Base-by-base conservation (phyloP, 2,888 invertebrate species). In the Drosophila infuscata region DNA sequence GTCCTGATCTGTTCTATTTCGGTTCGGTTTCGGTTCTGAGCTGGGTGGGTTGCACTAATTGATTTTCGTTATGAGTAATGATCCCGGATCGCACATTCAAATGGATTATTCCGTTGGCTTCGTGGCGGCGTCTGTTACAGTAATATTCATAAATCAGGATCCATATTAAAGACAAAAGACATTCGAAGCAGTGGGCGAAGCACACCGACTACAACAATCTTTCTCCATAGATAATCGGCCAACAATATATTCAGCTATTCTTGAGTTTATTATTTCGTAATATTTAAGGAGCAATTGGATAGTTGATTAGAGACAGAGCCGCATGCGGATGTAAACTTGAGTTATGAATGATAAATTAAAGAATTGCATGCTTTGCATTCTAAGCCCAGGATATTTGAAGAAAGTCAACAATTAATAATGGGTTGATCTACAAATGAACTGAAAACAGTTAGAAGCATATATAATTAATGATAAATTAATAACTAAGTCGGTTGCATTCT, bases 21-120 rank as follows among this genome's bases (percentile, higher is more conserved):
- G 8, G 35, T 9, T 36, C 35, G 12, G 52, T 20, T 20, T 33
- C 20, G 36, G 53, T 12, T 30, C 54, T 38, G 54, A 53, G 41
- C 65, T 84, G 88, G 84, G 88, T 88, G 85, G 85, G 84, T 82
- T 76, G 81, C 88, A 86, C 88, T 86, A 86, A 86, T 86, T 86
- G 85, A 86, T 86, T 86, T 86, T 86, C 81, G 76, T 85, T 85
- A 88, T 86, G 85, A 86, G 75, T 88, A 88, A 86, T 86, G 85
- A 83, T 88, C 57, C 74, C 70, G 83, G 79, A 83, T 85, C 69
- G 83, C 81, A 83, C 81, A 81, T 66, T 81, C 76, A 62, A 68
- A 74, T 78, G 75, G 79, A 78, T 79, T 74, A 75, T 74, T 74
- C 41, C 41, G 54, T 41, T 65, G 38, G 61, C 30, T 62, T 65